These are phyloP conservation scores for Lasioglossum oenotherae DNA, from an alignment of 2,888 invertebrate species.

Conservation along the genomic window DNA sequence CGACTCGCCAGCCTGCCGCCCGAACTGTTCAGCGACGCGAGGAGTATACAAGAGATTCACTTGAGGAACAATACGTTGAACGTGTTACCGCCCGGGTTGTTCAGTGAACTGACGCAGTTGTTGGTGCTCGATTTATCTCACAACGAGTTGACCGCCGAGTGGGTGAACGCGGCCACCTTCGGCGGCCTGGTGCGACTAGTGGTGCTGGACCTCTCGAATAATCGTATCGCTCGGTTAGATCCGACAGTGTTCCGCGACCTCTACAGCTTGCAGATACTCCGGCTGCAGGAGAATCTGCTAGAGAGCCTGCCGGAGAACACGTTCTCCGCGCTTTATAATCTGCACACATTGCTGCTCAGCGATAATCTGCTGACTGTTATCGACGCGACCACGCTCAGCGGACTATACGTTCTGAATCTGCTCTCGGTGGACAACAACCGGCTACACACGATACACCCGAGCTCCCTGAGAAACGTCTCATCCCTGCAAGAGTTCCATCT, in stretches of 20 bases:
- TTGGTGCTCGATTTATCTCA: slow-evolving; percentile 91
- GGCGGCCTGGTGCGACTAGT: slow-evolving; percentile 91
- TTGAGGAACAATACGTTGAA: slow-evolving; percentile 93
- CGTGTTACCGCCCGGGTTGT: slow-evolving; percentile 92
- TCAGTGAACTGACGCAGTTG: slow-evolving; percentile 90
- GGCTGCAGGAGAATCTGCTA: slow-evolving; percentile 92
- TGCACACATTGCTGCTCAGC: slow-evolving; percentile 92
- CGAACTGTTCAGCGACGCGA: slow-evolving; percentile 91
- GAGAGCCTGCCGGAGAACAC: slow-evolving; percentile 92
- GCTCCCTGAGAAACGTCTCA: slow-evolving; percentile 91
- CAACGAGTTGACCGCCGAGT: slow-evolving; percentile 92
- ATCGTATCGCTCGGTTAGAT: slow-evolving; percentile 91
- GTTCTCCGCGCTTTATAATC: slow-evolving; percentile 90
- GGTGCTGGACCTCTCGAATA: slow-evolving; percentile 91
- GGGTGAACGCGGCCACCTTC: slow-evolving; percentile 93
- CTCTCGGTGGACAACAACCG: slow-evolving; percentile 93
- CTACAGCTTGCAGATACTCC: slow-evolving; percentile 91
- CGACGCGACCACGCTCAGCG: slow-evolving; percentile 91
- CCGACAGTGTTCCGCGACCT: slow-evolving; percentile 91
- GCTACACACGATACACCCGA: slow-evolving; percentile 90
- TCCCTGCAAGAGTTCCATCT: slow-evolving; percentile 93
- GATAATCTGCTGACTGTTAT: slow-evolving; percentile 91
- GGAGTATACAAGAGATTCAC: slow-evolving; percentile 92
- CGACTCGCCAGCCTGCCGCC: slow-evolving; percentile 92
- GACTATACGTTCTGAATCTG: slow-evolving; percentile 90